A percentile compares a stretch with the other conserved stretches of the same genome.
Conservation (phyloP, 92 coral and sea anemone species). For the Parazoanthus darwini region DNA sequence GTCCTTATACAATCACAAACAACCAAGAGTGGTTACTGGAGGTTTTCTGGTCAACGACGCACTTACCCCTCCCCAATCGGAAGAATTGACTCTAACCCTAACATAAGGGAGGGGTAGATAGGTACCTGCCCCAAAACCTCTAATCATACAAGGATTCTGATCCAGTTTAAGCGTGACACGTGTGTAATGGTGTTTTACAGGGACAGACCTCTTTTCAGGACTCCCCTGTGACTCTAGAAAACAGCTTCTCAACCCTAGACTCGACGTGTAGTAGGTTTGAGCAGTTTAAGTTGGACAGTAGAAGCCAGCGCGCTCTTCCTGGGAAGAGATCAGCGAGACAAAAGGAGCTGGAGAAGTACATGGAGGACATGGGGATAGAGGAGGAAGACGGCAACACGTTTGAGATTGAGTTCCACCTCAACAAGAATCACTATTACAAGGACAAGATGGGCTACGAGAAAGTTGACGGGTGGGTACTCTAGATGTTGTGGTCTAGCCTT, state of each 20-base stretch:
- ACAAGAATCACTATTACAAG: constrained; percentile 81
- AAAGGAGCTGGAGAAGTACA: constrained; percentile 37
- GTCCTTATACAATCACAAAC: too few relatives aligned
- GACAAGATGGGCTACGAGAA: constrained; percentile 81
- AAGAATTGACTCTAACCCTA: too few relatives aligned
- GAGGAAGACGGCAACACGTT: constrained; percentile 82
- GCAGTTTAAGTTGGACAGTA: constrained; percentile 46
- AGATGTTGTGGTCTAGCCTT: too few relatives aligned
- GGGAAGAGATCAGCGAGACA: constrained; percentile 24
- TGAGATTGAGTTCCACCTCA: constrained; percentile 90
- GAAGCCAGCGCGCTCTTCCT: constrained; percentile 18
- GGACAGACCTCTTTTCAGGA: constrained; percentile 17
- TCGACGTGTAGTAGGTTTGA: constrained; percentile 52
- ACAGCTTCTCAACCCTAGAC: constrained; percentile 68
- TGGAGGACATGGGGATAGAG: constrained; percentile 30
- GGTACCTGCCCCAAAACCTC: too few relatives aligned
- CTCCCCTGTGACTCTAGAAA: constrained; percentile 46
- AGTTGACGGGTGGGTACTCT: constrained; percentile 60
- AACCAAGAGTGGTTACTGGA: too few relatives aligned
- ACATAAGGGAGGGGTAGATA: too few relatives aligned
- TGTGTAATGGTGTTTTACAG: background rate
- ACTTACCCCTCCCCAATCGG: too few relatives aligned
- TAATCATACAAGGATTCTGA: background rate
- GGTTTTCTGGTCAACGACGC: too few relatives aligned
- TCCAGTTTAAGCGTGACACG: background rate